phyloP scores from a whole-genome alignment of 2,888 invertebrate genomes.

The Adineta ricciae region DNA sequence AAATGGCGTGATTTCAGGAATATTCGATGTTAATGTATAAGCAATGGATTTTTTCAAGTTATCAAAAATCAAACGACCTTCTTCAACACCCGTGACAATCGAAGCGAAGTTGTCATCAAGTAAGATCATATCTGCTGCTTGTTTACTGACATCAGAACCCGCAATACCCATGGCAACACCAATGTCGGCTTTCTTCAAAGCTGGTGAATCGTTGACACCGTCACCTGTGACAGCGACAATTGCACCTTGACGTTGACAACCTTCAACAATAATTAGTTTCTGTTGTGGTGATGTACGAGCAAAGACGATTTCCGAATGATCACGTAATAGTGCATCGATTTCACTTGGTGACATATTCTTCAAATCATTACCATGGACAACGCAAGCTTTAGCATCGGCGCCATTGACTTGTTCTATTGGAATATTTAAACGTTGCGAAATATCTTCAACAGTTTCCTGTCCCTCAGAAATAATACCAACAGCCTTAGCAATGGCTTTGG shows the following conservation, averaged over 20 bases:
- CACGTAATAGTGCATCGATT: constrained; percentile 77
- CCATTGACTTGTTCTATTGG: constrained; percentile 49
- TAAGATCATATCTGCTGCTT: constrained; percentile 98
- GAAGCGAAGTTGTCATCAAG: constrained; percentile 97
- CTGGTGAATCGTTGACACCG: constrained; percentile 76
- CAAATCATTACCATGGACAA: constrained; percentile 57
- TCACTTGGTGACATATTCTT: constrained; percentile 73
- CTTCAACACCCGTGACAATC: constrained; percentile 77
- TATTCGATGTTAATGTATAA: constrained; percentile 89
- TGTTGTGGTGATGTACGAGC: constrained; percentile 83
- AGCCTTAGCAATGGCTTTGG: constrained; percentile 55
- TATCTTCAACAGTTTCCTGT: constrained; percentile 58
- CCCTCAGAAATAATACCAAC: constrained; percentile 55
- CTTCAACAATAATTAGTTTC: constrained; percentile 70
- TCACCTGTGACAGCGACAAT: constrained; percentile 78
- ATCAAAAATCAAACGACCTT: constrained; percentile 73
- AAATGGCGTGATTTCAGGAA: constrained; percentile 95
- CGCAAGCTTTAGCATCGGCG: constrained; percentile 49
- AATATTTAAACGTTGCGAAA: constrained; percentile 61
- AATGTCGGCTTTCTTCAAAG: constrained; percentile 66
- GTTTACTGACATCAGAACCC: constrained; percentile 59
- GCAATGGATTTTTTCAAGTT: constrained; percentile 96
- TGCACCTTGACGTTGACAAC: constrained; percentile 65
- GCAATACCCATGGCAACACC: constrained; percentile 42
- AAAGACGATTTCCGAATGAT: constrained; percentile 89